A percentile compares a stretch with the other conserved stretches of the same genome.
phyloP scores from a whole-genome alignment of 2,113 vertebrate genomes.

The Austrofundulus limnaeus region DNA sequence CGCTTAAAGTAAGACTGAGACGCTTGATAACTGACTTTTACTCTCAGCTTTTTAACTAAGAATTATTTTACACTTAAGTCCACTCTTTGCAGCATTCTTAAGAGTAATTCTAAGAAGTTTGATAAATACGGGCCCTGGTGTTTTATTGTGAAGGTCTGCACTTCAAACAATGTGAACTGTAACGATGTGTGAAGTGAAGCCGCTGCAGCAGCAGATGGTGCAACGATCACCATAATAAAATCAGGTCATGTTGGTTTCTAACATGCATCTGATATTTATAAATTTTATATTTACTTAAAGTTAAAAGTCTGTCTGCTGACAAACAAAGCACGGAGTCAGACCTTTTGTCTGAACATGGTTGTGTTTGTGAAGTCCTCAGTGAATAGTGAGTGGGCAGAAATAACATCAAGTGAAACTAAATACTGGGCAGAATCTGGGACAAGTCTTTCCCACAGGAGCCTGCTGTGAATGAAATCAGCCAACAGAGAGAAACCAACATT shows the following conservation, averaged over 20 bases:
- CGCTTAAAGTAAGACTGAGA: too few species aligned
- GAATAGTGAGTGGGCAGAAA: slow-evolving; percentile 39
- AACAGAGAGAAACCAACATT: slow-evolving; percentile 33
- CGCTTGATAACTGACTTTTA: too few species aligned
- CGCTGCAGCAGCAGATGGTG: neutral
- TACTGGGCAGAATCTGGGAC: slow-evolving; percentile 55
- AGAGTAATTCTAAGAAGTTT: too few species aligned
- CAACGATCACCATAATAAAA: neutral
- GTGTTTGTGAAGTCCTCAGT: slow-evolving; percentile 12
- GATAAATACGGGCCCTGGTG: too few species aligned
- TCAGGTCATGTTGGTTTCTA: neutral
- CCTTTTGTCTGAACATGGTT: slow-evolving; percentile 13
- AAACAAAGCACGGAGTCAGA: neutral
- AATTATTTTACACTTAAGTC: too few species aligned
- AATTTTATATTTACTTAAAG: too few species aligned
- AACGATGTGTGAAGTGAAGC: neutral
- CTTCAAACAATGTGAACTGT: too few species aligned
- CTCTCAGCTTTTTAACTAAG: too few species aligned
- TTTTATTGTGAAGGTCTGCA: too few species aligned
- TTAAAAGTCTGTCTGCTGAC: neutral
- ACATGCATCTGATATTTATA: neutral
- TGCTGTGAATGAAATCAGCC: slow-evolving; percentile 45
- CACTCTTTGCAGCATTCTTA: too few species aligned
- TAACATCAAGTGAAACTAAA: slow-evolving; percentile 60
- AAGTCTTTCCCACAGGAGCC: slow-evolving; percentile 49